Percentiles rank a stretch among this genome's conserved stretches.
Conservation (phyloP, 2,113 vertebrate species). For the Cathartes aura region DNA sequence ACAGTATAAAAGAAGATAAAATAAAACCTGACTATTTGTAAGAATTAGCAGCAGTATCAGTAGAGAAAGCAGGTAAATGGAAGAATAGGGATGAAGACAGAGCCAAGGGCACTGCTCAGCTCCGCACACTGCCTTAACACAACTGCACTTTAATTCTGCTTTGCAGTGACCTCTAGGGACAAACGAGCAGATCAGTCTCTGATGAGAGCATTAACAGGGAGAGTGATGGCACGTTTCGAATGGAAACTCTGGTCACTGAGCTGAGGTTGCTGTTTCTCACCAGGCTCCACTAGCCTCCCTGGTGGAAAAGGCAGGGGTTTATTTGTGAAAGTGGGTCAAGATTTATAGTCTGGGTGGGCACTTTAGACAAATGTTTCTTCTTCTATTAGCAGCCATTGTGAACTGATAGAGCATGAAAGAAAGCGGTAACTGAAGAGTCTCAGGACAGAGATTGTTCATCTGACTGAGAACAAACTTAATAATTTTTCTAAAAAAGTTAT, state of each 20-base stretch:
- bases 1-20: neutral
- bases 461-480: neutral
- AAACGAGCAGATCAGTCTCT: neutral
- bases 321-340: neutral
- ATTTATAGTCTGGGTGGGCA: neutral
- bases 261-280: neutral
- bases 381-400: neutral
- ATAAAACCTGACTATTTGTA: neutral
- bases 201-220: neutral
- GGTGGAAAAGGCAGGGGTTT: neutral
- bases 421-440: neutral
- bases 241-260: neutral
- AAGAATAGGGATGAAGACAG: neutral
- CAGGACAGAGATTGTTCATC: neutral
- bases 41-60: neutral
- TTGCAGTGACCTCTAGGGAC: neutral
- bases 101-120: neutral
- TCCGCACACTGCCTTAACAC: neutral
- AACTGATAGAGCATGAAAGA: neutral
- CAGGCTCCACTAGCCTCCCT: neutral
- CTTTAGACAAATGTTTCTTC: neutral
- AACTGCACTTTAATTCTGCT: neutral
- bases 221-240: neutral
- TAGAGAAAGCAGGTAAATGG: neutral
- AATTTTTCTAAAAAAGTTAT: neutral